Base-by-base conservation (phyloP, 23 tunicate genomes). In the Oikopleura vanhoeffeni region DNA sequence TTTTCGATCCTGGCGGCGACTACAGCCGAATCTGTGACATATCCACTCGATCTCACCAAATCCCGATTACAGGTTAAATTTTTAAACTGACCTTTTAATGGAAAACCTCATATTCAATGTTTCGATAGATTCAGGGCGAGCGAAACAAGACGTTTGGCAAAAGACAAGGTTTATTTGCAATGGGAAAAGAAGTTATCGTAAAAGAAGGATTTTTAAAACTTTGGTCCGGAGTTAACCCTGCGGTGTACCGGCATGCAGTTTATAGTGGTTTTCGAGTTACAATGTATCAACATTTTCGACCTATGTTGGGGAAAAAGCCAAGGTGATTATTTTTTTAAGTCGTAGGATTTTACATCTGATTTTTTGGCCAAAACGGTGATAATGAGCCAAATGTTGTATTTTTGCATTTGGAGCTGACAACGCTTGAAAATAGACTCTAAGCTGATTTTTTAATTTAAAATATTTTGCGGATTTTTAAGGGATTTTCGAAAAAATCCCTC, bases 141-240 rank as follows among this genome's bases (percentile, higher is more conserved):
- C 8, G 60, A 49, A 49, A 49, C 18, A 18, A 8, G 8, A 8
- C 8, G 60, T 49, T 8, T 49, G 60, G 60, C 18, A 8, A 18
- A 18, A 49, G 18, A 49, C 60, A 49, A 49, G 98, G 98, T 30
- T 60, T 82, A 0, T 86, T 93, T 83, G 84, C 94, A 0, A 77
- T 91, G 3, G 86, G 90, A 84, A 93, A 93, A 88, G 90, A 92
- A 41, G 76, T 86, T 0, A n/a, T 88, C 0, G 88, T 86, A 8
- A 49, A 49, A 49, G 60, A 49, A 49, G 60, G 60, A 18, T 8
- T 49, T 8, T 8, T 8, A 8, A 49, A 49, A 49, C 18, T 49
- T 8, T 49, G 18, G 8, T 71, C 32, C 35, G 79, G 79, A 18
- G 32, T 71, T 33, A 18, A 33, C 4, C 79, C 79, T 28, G 79